Base-by-base conservation (phyloP, 2,797 vertebrate species). In the Lacerta agilis region DNA sequence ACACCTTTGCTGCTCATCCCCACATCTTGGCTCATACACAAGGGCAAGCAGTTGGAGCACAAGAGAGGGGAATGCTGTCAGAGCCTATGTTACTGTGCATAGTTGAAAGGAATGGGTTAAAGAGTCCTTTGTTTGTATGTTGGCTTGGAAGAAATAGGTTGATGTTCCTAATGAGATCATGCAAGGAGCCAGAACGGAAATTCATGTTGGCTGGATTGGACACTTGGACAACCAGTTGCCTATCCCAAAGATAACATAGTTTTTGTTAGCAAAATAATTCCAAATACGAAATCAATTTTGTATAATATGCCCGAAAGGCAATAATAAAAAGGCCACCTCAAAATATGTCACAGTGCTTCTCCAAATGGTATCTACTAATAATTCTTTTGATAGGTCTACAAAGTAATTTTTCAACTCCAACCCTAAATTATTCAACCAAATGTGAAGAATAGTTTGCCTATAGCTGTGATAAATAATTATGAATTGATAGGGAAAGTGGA, bases 381-480 rank as follows among this genome's bases (percentile, higher is more conserved):
- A 85, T 2, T 0, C 3, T 79, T 93, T 93, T 92, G 83, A 87
- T 82, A 49, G 84, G 71, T 82, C 3, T 67, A 90, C 86, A 29
- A 27, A 81, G 43, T 79, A 90, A n/a, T 84, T 91, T 83, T 88
- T 45, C 33, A 29, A 49, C 36, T 9, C 36, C 20, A 58, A 64
- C 83, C 86, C 86, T 77, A 89, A 88, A 76, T 43, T 89, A 91
- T 72, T 87, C 64, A 92, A 88, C 85, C 84, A 82, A 86, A 86
- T 86, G 55, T 78, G 90, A 72, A 64, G 69, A 73, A 91, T 84
- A 38, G 25, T 87, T 38, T 90, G 85, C 89, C 71, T 82, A 45
- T 79, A 89, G 83, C 36, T 76, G 75, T 91, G 83, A 90, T 79
- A 92, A 92, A 94, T 83, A 91, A 92, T 66, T 85, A 86, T 45